Base-by-base conservation (phyloP, 1,140 invertebrate genomes). In the Episyrphus balteatus region DNA sequence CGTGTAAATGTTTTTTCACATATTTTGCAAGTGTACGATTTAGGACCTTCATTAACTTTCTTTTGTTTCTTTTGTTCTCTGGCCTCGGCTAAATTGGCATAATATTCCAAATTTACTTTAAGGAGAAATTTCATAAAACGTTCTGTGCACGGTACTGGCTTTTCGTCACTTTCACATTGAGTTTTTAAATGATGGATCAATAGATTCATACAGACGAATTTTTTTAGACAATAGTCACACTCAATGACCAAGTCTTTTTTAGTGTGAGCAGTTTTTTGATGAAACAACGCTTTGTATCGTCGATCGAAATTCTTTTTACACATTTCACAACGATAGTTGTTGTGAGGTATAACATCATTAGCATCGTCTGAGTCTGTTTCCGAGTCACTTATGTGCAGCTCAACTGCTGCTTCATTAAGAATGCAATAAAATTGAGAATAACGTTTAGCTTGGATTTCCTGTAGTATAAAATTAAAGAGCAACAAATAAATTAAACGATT, bases 1-100 rank as follows among this genome's bases (percentile, higher is more conserved):
- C 61, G 64, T 32, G 52, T 57, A 44, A 71, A 71, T 42, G 46
- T 37, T 53, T 66, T 65, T 18, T 57, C 58, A 50, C 70, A 72
- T 7, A 54, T 60, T 33, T 67, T 56, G 54, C 71, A 73, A 34
- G 56, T 26, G 53, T 43, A 63, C 68, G 11, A 14, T 17, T 21
- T 42, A 5, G 21, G 21, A 8, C 3, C 19, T 21, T 18, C 21
- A 26, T 26, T 26, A 5, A 42, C 12, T 42, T 42, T 21, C 40
- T 42, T 5, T 42, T 7, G 11, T 21, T 42, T 42, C 14, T 6
- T 13, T 13, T 38, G n/a, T 38, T 38, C 17, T 11, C 36, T n/a
- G n/a, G 36, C 36, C 36, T 18, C 12, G 17, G 41, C 14, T 26
- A 42, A 17, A 42, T 42, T 42, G 3, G 12, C 41, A 42, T 19